A percentile compares a stretch with the other conserved stretches of the same genome.
These are phyloP conservation scores for Dicentrarchus labrax DNA, from an alignment of 2,113 vertebrate genomes.

Conservation along the genomic window DNA sequence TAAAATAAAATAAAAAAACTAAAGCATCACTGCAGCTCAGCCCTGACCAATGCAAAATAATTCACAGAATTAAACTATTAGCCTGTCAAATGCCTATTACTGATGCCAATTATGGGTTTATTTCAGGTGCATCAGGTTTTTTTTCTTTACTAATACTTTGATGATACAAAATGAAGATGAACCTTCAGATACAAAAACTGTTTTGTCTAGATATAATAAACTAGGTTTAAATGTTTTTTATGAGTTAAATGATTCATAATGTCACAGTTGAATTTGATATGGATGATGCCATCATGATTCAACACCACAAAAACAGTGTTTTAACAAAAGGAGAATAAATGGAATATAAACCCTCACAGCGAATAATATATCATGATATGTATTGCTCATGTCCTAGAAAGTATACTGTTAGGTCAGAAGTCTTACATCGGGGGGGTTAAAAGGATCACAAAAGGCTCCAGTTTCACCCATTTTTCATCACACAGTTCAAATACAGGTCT, in stretches of 20 bases:
- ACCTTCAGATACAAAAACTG: not conserved
- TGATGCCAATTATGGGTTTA: not conserved
- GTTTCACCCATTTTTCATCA: not conserved
- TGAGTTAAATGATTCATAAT: constrained; percentile 1
- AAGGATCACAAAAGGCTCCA: constrained; percentile 1
- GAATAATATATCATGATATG: not conserved
- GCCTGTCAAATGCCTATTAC: not conserved
- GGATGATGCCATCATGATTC: not conserved
- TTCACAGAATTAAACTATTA: constrained; percentile 13
- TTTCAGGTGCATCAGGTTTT: not conserved
- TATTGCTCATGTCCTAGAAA: not conserved
- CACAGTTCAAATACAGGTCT: not conserved
- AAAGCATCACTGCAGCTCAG: constrained; percentile 22
- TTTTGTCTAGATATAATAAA: not conserved
- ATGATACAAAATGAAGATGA: not conserved
- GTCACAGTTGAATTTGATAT: constrained; percentile 7
- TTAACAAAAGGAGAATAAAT: not conserved
- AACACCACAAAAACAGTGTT: not conserved
- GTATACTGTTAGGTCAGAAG: not conserved
- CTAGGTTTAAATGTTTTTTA: not conserved
- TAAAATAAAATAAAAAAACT: not conserved
- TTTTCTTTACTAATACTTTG: not conserved
- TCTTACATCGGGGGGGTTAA: not conserved
- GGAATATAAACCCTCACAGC: constrained; percentile 1
- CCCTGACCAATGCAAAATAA: constrained; percentile 4